Evolutionary conservation across 2,888 invertebrate species (phyloP).

Genomic region (Plebejus anna): DNA sequence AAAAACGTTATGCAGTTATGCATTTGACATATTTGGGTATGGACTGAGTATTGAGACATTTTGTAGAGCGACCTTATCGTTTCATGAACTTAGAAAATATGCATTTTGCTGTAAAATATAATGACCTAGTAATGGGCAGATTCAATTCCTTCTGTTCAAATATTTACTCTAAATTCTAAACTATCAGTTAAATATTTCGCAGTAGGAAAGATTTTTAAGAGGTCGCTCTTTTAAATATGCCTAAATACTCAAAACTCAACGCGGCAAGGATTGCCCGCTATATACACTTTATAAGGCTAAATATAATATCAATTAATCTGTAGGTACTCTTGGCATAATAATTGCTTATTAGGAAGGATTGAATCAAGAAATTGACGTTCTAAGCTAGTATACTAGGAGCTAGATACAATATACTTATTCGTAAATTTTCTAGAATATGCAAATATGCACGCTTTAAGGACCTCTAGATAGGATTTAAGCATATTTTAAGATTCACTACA

Average conservation of each 20-base stretch:
- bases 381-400: constrained; percentile 50
- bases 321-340: constrained; percentile 67
- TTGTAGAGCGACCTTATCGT: background rate
- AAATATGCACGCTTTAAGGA: constrained; percentile 28
- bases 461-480: constrained; percentile 29
- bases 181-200: background rate
- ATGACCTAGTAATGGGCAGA: background rate
- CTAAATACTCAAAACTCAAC: background rate
- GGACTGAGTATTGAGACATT: background rate
- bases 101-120: background rate
- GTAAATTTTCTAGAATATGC: constrained; percentile 31
- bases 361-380: constrained; percentile 70
- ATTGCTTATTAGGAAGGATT: constrained; percentile 75
- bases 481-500: constrained; percentile 29
- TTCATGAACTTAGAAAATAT: background rate
- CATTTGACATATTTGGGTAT: background rate
- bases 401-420: constrained; percentile 33
- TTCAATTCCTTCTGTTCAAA: constrained; percentile 2
- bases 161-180: background rate
- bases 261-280: background rate
- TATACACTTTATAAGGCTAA: constrained; percentile 38
- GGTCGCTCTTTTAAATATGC: background rate
- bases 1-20: constrained; percentile 2
- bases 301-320: constrained; percentile 56
- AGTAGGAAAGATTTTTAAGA: background rate